These are phyloP conservation scores for Oreochromis tanganicae DNA, from an alignment of 2,113 vertebrate genomes.

Conservation along the genomic window DNA sequence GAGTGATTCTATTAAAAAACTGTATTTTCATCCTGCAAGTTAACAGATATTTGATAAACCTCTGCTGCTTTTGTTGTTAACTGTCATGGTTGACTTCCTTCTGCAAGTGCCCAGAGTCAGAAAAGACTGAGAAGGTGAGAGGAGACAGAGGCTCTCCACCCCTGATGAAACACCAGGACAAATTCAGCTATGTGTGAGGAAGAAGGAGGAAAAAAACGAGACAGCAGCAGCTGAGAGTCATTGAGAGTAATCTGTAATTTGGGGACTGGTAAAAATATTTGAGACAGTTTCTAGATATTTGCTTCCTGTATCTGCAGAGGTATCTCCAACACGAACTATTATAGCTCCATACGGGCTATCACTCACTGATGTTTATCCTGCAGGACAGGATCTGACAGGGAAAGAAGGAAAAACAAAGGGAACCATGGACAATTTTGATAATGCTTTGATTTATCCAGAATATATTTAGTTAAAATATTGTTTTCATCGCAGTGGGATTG, in stretches of 20 bases:
- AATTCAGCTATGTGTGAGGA: background rate
- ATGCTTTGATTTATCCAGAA: too few relatives aligned
- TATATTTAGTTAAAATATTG: too few relatives aligned
- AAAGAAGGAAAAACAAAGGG: too few relatives aligned
- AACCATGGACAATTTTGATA: too few relatives aligned
- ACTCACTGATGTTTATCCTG: too few relatives aligned
- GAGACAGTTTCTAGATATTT: background rate
- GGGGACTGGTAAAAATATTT: background rate
- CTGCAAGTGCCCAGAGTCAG: background rate
- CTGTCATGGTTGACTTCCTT: background rate
- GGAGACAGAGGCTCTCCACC: background rate
- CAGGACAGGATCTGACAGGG: too few relatives aligned
- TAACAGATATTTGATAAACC: rapidly evolving
- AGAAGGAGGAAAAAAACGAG: rapidly evolving
- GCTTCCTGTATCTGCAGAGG: background rate
- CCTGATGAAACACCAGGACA: background rate
- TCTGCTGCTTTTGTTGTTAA: background rate
- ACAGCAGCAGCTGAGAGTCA: background rate
- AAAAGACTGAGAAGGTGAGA: background rate
- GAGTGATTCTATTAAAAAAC: background rate
- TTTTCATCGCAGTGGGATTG: too few relatives aligned
- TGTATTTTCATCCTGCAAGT: background rate
- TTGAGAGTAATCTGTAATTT: background rate
- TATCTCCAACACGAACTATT: too few relatives aligned
- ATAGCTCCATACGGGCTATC: too few relatives aligned